Conservation (phyloP, 2,113 vertebrate species). For the Perca schrenkii region DNA sequence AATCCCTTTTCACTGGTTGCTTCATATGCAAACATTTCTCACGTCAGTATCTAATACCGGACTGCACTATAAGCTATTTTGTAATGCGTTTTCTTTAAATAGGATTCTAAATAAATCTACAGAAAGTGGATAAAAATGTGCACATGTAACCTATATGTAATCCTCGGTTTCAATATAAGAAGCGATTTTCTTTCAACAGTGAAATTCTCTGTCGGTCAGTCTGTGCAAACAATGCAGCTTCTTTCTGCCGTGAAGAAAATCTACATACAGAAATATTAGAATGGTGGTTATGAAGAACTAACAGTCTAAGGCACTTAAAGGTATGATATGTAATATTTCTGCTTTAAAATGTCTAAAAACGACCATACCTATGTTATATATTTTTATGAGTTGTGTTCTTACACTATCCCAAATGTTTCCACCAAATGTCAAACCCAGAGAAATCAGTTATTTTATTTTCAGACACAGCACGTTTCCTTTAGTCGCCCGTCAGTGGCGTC, state of each 20-base stretch:
- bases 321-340: too few species aligned
- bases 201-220: background rate
- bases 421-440: too few species aligned
- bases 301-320: background rate
- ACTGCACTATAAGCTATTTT: background rate
- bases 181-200: background rate
- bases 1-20: background rate
- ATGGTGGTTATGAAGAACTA: too few species aligned
- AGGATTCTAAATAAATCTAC: conserved; percentile 27
- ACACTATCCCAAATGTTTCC: too few species aligned
- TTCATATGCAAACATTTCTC: conserved; percentile 1
- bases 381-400: too few species aligned
- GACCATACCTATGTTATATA: too few species aligned
- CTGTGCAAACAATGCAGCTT: background rate
- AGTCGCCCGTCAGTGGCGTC: too few species aligned
- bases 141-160: conserved; percentile 14
- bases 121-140: background rate
- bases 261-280: background rate
- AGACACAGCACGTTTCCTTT: too few species aligned
- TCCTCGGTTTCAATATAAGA: background rate
- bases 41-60: conserved; percentile 1
- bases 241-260: conserved; percentile 10
- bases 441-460: too few species aligned
- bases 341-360: too few species aligned
- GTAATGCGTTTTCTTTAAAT: conserved; percentile 11